Evolutionary conservation across 2,797 vertebrate genomes (phyloP).

Genomic region (Heteromormyrus szaboi): DNA sequence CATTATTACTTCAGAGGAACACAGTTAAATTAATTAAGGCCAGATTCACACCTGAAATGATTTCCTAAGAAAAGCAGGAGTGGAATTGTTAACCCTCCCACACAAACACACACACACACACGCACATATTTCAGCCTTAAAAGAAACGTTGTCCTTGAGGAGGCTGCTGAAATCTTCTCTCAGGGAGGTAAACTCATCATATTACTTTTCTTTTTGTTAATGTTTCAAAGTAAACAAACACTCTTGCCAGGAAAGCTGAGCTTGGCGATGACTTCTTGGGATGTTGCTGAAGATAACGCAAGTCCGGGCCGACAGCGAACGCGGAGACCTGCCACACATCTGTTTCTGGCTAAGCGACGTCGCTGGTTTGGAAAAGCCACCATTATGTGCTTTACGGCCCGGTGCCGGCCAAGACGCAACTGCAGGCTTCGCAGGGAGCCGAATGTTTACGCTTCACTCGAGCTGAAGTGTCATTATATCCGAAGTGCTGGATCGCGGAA

Average conservation of each 20-base stretch:
- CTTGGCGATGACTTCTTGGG: neutral
- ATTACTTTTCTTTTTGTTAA: neutral
- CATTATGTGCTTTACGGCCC: conserved; percentile 3
- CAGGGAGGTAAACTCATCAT: neutral
- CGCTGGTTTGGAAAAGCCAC: neutral
- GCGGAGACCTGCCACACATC: neutral
- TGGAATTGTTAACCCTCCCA: neutral
- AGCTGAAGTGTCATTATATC: neutral
- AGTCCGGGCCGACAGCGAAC: neutral
- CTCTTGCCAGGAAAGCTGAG: neutral
- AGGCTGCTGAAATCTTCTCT: neutral
- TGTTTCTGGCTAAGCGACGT: neutral
- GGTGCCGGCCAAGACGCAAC: neutral
- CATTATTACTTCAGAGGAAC: neutral
- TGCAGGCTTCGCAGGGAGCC: neutral
- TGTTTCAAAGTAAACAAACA: conserved; percentile 7
- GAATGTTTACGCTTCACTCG: neutral
- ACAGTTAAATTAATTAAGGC: neutral
- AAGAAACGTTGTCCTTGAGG: neutral
- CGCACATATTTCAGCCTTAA: neutral
- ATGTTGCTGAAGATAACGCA: neutral
- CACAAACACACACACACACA: neutral
- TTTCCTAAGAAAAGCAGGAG: neutral
- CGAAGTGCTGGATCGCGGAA: neutral
- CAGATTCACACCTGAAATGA: neutral